phyloP scores from a whole-genome alignment of 1,140 invertebrate genomes.

The Hylyphantes graminicola region DNA sequence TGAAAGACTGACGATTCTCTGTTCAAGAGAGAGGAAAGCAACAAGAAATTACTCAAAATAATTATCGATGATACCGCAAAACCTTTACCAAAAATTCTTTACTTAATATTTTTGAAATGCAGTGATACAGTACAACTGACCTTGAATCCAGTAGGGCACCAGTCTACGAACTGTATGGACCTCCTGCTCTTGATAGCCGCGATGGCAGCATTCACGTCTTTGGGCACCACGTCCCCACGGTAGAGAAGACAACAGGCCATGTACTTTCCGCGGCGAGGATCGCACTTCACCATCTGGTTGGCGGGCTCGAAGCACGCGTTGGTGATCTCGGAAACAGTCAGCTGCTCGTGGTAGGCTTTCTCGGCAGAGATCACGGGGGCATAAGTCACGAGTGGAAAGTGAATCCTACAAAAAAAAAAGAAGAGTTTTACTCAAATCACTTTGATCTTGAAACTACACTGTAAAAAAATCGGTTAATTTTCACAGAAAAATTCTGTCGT shows the following conservation, averaged over 20 bases:
- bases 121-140: slow-evolving; percentile 38
- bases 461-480: no score
- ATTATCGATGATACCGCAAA: background rate
- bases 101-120: background rate
- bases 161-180: slow-evolving; percentile 73
- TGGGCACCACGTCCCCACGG: slow-evolving; percentile 80
- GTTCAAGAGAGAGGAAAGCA: no score
- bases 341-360: slow-evolving; percentile 75
- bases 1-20: no score
- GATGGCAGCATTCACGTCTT: slow-evolving; percentile 86
- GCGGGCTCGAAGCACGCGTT: slow-evolving; percentile 51
- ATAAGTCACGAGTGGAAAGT: slow-evolving; percentile 82
- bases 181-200: slow-evolving; percentile 86
- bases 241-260: slow-evolving; percentile 57
- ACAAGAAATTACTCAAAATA: no score
- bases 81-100: background rate
- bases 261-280: slow-evolving; percentile 51
- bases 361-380: slow-evolving; percentile 85
- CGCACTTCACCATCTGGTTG: slow-evolving; percentile 61
- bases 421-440: no score
- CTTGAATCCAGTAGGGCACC: slow-evolving; percentile 67
- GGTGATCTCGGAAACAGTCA: slow-evolving; percentile 56
- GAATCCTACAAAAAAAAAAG: slow-evolving; percentile 65
- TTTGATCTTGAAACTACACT: no score
- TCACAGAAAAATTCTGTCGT: no score